phyloP scores from a whole-genome alignment of 2,888 invertebrate genomes.

The Acleris cristana region DNA sequence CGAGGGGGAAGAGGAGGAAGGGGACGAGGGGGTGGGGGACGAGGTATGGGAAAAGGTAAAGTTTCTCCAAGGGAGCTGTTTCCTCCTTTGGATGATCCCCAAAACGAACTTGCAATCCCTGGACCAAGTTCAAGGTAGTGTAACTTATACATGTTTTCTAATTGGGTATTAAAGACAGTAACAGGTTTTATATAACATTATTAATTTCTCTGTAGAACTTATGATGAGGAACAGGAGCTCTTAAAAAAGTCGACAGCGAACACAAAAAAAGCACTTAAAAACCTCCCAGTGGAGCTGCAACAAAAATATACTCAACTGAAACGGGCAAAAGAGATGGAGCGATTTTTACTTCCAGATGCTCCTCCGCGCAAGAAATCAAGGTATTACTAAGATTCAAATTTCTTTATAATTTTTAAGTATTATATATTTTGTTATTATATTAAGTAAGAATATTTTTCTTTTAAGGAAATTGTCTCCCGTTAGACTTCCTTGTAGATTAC shows the following conservation, averaged over 20 bases:
- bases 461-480: no score
- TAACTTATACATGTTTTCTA: not conserved
- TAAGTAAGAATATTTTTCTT: no score
- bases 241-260: not conserved
- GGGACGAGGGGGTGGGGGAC: slow-evolving; percentile 1
- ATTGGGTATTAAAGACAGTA: not conserved
- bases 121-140: slow-evolving; percentile 7
- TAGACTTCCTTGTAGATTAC: no score
- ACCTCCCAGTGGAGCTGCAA: slow-evolving; percentile 2
- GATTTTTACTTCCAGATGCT: not conserved
- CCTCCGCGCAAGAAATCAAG: slow-evolving; percentile 5
- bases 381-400: not conserved
- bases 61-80: slow-evolving; percentile 4
- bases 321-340: slow-evolving; percentile 1
- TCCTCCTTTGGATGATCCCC: slow-evolving; percentile 1
- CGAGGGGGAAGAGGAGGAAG: no score
- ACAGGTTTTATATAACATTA: not conserved
- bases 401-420: not conserved
- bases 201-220: not conserved
- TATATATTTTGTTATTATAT: not conserved
- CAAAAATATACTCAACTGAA: slow-evolving; percentile 1
- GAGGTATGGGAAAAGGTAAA: not conserved
- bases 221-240: not conserved
- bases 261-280: slow-evolving; percentile 6
- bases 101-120: not conserved